These are phyloP conservation scores for Coenobita brevimanus DNA, from an alignment of 1,140 invertebrate genomes.

Conservation along the genomic window DNA sequence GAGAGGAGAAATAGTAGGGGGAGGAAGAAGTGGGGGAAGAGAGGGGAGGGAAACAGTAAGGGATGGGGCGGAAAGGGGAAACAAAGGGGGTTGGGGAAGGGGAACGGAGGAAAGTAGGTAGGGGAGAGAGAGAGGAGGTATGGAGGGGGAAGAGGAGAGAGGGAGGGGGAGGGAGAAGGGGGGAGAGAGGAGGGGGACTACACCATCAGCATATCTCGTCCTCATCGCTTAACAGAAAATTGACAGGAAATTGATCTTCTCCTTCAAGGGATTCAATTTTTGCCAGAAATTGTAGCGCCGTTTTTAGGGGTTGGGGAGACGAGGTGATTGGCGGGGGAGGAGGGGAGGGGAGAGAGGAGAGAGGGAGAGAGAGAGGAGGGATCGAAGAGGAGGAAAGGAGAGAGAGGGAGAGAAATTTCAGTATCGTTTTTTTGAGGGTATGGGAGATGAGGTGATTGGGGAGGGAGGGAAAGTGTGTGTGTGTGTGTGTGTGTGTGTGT, in stretches of 20 bases:
- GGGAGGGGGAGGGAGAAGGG: neutral
- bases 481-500: too few relatives aligned
- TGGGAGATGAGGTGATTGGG: too few relatives aligned
- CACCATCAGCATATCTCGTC: conserved; percentile 33
- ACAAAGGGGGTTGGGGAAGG: neutral
- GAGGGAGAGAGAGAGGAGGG: neutral
- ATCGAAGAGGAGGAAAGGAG: neutral
- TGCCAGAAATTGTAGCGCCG: conserved; percentile 28
- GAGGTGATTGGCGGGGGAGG: neutral
- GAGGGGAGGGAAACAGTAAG: neutral
- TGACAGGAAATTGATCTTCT: conserved; percentile 56
- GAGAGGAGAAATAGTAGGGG: neutral
- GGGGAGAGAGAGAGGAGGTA: neutral
- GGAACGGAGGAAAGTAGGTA: neutral
- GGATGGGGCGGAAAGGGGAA: neutral
- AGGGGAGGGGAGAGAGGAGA: neutral
- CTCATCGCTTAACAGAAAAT: conserved; percentile 50
- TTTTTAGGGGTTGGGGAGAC: neutral
- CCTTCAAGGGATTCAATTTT: conserved; percentile 42
- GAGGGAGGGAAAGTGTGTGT: too few relatives aligned
- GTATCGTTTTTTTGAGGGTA: too few relatives aligned
- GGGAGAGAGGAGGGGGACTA: neutral
- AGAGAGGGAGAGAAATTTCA: neutral
- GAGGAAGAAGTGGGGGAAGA: neutral
- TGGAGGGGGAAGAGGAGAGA: neutral